Percentiles rank a stretch among this genome's conserved stretches.
Conservation (phyloP, 2,888 invertebrate genomes). For the Volucella inanis region DNA sequence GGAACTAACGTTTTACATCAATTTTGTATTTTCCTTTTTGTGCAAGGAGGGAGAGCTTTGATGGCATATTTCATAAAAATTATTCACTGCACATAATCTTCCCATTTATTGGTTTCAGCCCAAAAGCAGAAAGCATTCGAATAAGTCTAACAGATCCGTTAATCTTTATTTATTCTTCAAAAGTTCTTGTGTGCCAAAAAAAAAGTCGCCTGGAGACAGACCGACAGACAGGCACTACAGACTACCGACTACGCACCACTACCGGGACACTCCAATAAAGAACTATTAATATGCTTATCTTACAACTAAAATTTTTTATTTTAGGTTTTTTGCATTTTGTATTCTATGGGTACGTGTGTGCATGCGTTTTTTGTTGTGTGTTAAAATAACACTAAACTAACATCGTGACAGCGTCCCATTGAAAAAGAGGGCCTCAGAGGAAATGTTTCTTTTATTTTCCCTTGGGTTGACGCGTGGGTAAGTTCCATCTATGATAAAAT, state of each 20-base stretch:
- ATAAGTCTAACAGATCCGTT: conserved; percentile 35
- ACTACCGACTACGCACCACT: conserved; percentile 1
- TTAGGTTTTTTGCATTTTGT: not conserved
- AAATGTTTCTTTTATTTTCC: conserved; percentile 17
- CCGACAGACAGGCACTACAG: too few species aligned
- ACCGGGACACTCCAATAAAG: conserved; percentile 17
- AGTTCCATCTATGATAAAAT: conserved; percentile 7
- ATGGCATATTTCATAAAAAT: too few species aligned
- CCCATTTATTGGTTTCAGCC: too few species aligned
- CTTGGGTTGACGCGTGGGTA: not conserved
- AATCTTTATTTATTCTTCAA: conserved; percentile 27
- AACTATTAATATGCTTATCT: conserved; percentile 33
- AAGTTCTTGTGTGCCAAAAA: conserved; percentile 36
- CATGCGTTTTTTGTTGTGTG: conserved; percentile 1
- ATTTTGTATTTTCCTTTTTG: too few species aligned
- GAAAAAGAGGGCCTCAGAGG: not conserved
- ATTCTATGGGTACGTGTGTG: not conserved
- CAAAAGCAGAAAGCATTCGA: not conserved
- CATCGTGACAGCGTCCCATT: conserved; percentile 1
- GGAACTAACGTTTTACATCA: too few species aligned
- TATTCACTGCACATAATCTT: too few species aligned
- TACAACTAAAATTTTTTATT: not conserved
- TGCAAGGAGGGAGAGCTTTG: too few species aligned
- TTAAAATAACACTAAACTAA: conserved; percentile 2
- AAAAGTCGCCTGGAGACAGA: conserved; percentile 25